Evolutionary conservation across 37 sponge, comb jelly and placozoan species (phyloP).

Genomic region (Ianthella basta): DNA sequence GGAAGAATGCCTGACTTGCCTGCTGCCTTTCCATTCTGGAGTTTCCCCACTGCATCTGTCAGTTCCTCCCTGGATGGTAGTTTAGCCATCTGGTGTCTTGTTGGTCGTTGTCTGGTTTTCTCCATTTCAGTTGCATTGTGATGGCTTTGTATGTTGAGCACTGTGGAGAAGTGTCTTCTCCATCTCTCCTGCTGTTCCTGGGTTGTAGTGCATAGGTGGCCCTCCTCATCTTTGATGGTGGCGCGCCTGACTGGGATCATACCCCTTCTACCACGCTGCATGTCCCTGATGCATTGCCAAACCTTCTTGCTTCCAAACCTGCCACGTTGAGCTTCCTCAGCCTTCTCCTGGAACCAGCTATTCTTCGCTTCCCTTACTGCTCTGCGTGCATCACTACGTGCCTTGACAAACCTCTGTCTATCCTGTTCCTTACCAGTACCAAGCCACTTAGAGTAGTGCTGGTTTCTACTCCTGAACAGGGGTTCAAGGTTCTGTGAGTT

Average conservation of each 20-base stretch:
- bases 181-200: slow-evolving; percentile 43
- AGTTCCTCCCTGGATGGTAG: slow-evolving; percentile 12
- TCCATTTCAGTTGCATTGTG: slow-evolving; percentile 24
- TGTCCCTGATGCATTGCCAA: slow-evolving; percentile 47
- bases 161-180: slow-evolving; percentile 25
- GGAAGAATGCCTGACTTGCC: too few relatives aligned
- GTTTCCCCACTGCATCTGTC: too few relatives aligned
- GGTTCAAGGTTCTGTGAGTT: slow-evolving; percentile 20
- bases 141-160: slow-evolving; percentile 30
- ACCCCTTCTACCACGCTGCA: slow-evolving; percentile 40
- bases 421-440: slow-evolving; percentile 2
- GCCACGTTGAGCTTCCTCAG: slow-evolving; percentile 29
- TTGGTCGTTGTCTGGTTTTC: slow-evolving; percentile 21
- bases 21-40: too few relatives aligned
- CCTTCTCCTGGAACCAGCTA: slow-evolving; percentile 41
- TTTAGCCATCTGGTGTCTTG: slow-evolving; percentile 8
- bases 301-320: slow-evolving; percentile 37
- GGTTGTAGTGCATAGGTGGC: slow-evolving; percentile 17
- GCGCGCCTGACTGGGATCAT: slow-evolving; percentile 21
- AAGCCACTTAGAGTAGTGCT: slow-evolving; percentile 16
- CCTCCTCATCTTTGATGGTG: slow-evolving; percentile 26
- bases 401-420: slow-evolving; percentile 1
- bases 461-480: background rate
- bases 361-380: slow-evolving; percentile 22
- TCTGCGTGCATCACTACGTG: slow-evolving; percentile 6